These are phyloP conservation scores for Amphiprion clarkii DNA, from an alignment of 2,797 vertebrate genomes.

Conservation along the genomic window DNA sequence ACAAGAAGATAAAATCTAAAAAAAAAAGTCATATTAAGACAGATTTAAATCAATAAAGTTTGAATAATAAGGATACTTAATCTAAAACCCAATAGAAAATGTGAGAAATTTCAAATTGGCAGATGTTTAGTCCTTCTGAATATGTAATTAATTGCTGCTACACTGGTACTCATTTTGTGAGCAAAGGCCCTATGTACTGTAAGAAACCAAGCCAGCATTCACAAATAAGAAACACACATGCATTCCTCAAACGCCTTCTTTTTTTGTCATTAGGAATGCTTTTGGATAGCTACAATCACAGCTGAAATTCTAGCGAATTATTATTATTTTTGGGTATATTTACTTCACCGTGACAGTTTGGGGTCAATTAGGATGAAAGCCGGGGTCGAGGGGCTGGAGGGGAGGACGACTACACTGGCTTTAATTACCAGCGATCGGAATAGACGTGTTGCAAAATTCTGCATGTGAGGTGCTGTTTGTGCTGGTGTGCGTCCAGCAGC, in stretches of 20 bases:
- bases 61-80: no score
- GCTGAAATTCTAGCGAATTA: slow-evolving; percentile 55
- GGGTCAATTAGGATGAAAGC: slow-evolving; percentile 74
- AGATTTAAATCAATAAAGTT: no score
- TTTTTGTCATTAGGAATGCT: slow-evolving; percentile 57
- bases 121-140: slow-evolving; percentile 4
- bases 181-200: slow-evolving; percentile 19
- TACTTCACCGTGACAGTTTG: slow-evolving; percentile 70
- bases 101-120: slow-evolving; percentile 1
- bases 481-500: slow-evolving; percentile 41
- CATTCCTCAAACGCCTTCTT: slow-evolving; percentile 47
- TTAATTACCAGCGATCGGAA: slow-evolving; percentile 62
- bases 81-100: no score
- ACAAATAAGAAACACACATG: slow-evolving; percentile 62
- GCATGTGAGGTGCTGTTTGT: slow-evolving; percentile 35
- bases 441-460: slow-evolving; percentile 41
- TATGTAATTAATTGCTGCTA: neutral
- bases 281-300: slow-evolving; percentile 41
- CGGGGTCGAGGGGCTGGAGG: slow-evolving; percentile 5
- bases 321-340: slow-evolving; percentile 44
- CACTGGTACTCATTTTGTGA: neutral
- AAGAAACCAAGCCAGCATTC: slow-evolving; percentile 46
- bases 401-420: slow-evolving; percentile 46
- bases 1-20: neutral
- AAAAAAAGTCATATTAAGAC: neutral